phyloP scores from a whole-genome alignment of 2,888 invertebrate species.

The Epistrophe eligans region DNA sequence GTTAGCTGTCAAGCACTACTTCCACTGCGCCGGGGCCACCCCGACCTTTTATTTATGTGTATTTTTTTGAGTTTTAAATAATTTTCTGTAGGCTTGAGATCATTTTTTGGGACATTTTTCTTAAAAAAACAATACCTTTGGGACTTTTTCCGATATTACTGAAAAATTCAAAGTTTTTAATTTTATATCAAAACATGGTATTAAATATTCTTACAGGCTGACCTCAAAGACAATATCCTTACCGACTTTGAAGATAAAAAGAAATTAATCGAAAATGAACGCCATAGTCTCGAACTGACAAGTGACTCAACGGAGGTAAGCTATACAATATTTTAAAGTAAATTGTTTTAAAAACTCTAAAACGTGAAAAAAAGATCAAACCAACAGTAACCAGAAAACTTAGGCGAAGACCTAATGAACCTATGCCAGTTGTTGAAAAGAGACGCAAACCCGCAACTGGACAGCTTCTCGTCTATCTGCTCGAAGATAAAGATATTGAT shows the following conservation, averaged over 20 bases:
- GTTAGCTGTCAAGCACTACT: too few relatives aligned
- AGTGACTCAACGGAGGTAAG: conserved; percentile 92
- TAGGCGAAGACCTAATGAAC: conserved; percentile 96
- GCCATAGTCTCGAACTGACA: conserved; percentile 94
- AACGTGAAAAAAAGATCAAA: conserved; percentile 87
- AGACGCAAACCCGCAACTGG: conserved; percentile 93
- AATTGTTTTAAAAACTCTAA: background rate
- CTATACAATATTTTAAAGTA: conserved; percentile 78
- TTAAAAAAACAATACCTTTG: too few relatives aligned
- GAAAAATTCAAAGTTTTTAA: too few relatives aligned
- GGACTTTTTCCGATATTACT: too few relatives aligned
- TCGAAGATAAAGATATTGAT: conserved; percentile 95
- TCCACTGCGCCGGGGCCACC: too few relatives aligned
- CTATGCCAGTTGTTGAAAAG: conserved; percentile 94
- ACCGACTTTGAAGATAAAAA: conserved; percentile 97
- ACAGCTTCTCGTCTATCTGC: conserved; percentile 92
- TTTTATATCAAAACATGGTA: background rate
- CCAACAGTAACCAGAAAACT: conserved; percentile 98
- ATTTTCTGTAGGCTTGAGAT: too few relatives aligned
- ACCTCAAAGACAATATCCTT: conserved; percentile 94
- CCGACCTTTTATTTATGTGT: too few relatives aligned
- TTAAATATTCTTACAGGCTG: conserved; percentile 82
- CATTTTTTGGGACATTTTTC: too few relatives aligned
- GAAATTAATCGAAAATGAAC: conserved; percentile 94
- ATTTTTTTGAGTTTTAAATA: too few relatives aligned